Evolutionary conservation across 1,140 invertebrate species (phyloP), one percentile per base, ranked within the genome.

Genomic region (Macrostomum lignano): DNA sequence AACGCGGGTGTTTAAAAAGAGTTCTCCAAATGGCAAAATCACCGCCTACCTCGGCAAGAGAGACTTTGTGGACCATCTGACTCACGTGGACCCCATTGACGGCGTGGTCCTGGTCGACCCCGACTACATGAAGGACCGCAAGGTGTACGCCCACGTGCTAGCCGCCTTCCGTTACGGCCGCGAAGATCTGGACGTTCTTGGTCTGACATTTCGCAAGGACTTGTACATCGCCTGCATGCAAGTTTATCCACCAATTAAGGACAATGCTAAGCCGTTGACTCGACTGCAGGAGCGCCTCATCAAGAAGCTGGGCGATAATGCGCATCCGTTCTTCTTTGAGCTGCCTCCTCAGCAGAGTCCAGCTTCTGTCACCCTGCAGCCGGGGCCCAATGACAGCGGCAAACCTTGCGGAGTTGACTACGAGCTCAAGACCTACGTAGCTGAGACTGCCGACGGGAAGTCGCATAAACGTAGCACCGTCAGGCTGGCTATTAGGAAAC

Each of bases 271-370:
- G 52, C 11, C 72, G 40, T 54, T 71, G 35, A 74, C 73, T 1
- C 55, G 82, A 44, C 60, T 96, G 40, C 73, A 94, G 61, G 84
- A 94, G 58, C 66, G 88, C 26, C 60, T 98, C 21, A 73, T 94
- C 15, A 88, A 84, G 51, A 98, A 98, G 58, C 65, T 98, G 31
- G 88, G 88, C 13, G 69, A 72, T 37, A 84, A 93, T 61, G 88
- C 88, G 30, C 86, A 77, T 62, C 88, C 88, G 17, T 98, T 98
- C 61, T 94, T 79, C 61, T 94, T 93, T 60, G 81, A 91, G 46
- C 45, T 55, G 21, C 42, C 49, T 3, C 44, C 47, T 3, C 46
- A n/a, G 15, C 58, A 52, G 30, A 42, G 41, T 17, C 51, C 49
- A 7, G 46, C 45, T 22, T 53, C 49, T 13, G 48, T 57, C 21